phyloP scores from a whole-genome alignment of 2,797 vertebrate genomes.

The Ambastaia sidthimunki region DNA sequence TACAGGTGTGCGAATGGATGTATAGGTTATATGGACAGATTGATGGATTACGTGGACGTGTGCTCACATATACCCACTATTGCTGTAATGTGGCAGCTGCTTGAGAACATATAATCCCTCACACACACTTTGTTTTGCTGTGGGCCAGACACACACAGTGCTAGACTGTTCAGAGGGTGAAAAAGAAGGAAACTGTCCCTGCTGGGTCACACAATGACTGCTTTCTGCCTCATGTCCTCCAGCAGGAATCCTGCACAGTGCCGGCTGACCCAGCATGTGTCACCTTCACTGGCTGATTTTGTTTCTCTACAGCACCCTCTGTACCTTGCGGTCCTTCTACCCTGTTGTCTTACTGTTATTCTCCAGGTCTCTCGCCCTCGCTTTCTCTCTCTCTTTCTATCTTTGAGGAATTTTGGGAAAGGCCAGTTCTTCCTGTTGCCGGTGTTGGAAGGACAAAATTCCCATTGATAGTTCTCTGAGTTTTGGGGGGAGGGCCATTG shows the following conservation, averaged over 20 bases:
- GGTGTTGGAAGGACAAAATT: conserved; percentile 76
- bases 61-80: background rate
- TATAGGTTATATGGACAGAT: background rate
- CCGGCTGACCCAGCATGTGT: conserved; percentile 3
- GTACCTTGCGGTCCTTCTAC: conserved; percentile 39
- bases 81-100: background rate
- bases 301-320: conserved; percentile 15
- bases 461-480: conserved; percentile 77
- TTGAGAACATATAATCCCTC: background rate
- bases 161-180: conserved; percentile 72
- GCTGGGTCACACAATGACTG: conserved; percentile 67
- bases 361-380: conserved; percentile 50
- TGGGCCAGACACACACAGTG: conserved; percentile 64
- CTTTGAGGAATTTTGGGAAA: conserved; percentile 74
- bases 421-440: conserved; percentile 74
- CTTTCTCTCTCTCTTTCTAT: conserved; percentile 21
- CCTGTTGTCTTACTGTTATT: conserved; percentile 21
- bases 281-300: background rate
- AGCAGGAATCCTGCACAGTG: conserved; percentile 55
- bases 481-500: conserved; percentile 67
- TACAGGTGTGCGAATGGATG: background rate
- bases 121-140: conserved; percentile 32
- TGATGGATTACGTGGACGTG: background rate
- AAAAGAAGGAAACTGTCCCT: conserved; percentile 62
- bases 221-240: conserved; percentile 63